phyloP scores from a whole-genome alignment of 2,113 vertebrate species.

The Sinocyclocheilus maitianheensis region DNA sequence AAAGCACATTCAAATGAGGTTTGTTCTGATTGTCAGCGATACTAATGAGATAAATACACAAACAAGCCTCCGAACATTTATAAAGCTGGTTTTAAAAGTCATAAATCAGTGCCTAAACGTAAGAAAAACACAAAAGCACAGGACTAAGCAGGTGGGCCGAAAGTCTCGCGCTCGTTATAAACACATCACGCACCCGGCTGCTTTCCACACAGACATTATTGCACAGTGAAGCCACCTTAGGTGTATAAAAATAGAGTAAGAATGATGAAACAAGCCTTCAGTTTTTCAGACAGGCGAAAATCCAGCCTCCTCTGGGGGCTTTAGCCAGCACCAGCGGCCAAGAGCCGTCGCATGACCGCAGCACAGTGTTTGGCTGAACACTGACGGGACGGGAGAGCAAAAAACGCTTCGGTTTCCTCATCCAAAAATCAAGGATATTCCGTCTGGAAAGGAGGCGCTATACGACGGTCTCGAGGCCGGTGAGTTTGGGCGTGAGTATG shows the following conservation, averaged over 20 bases:
- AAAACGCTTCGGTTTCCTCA: background rate
- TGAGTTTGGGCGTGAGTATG: constrained; percentile 95
- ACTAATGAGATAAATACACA: constrained; percentile 51
- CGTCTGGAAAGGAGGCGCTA: constrained; percentile 64
- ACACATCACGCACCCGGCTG: constrained; percentile 74
- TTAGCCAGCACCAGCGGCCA: constrained; percentile 64
- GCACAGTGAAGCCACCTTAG: constrained; percentile 89
- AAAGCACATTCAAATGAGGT: background rate
- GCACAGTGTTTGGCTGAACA: constrained; percentile 59
- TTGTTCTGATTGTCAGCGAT: constrained; percentile 21
- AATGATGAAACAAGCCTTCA: constrained; percentile 76
- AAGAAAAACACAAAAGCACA: constrained; percentile 63
- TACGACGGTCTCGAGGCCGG: constrained; percentile 91
- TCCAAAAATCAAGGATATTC: background rate
- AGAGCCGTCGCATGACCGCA: constrained; percentile 62
- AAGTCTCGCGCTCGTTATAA: constrained; percentile 75
- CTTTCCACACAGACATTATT: constrained; percentile 88
- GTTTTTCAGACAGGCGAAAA: constrained; percentile 65
- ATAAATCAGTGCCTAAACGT: background rate
- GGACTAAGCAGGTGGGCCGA: constrained; percentile 73
- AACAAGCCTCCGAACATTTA: too few relatives aligned
- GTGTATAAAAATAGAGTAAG: constrained; percentile 87
- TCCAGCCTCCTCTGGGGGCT: constrained; percentile 60
- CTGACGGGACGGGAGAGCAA: background rate
- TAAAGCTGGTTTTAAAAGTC: constrained; percentile 57